These are phyloP conservation scores for Thalassoma bifasciatum DNA, from an alignment of 2,113 vertebrate genomes.

Conservation along the genomic window DNA sequence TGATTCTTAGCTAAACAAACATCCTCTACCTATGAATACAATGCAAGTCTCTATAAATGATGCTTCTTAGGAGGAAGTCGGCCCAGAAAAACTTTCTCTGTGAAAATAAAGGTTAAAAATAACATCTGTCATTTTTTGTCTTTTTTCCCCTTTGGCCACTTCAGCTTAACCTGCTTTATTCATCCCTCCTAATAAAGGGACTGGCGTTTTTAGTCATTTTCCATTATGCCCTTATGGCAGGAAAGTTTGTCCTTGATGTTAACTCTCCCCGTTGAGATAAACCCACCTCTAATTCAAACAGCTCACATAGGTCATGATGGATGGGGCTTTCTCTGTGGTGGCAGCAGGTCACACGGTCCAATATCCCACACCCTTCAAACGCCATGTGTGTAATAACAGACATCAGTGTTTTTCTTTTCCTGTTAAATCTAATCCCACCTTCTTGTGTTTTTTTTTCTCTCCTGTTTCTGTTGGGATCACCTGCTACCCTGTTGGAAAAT, in stretches of 20 bases:
- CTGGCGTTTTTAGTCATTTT: constrained; percentile 23
- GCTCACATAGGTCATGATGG: constrained; percentile 64
- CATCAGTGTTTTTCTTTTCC: constrained; percentile 44
- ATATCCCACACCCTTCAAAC: constrained; percentile 54
- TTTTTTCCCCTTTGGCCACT: constrained; percentile 21
- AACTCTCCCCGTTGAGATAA: constrained; percentile 32
- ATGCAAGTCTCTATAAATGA: too few relatives aligned
- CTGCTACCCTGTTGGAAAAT: constrained; percentile 17
- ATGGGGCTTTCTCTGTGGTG: constrained; percentile 63
- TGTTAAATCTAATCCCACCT: constrained; percentile 35
- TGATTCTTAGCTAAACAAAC: too few relatives aligned
- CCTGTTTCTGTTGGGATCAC: constrained; percentile 27
- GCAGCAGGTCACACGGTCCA: constrained; percentile 66
- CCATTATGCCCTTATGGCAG: constrained; percentile 25
- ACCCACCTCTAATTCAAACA: constrained; percentile 47
- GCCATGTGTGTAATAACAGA: constrained; percentile 52
- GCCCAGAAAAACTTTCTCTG: neutral
- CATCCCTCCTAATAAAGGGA: constrained; percentile 34
- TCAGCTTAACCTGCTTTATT: constrained; percentile 35
- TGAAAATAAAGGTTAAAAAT: constrained; percentile 33
- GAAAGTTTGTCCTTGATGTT: constrained; percentile 54
- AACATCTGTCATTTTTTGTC: constrained; percentile 30
- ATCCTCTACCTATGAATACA: too few relatives aligned
- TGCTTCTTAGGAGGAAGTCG: too few relatives aligned
- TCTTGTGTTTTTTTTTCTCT: neutral